phyloP scores from a whole-genome alignment of 2,888 invertebrate species.

The Nomada flava region DNA sequence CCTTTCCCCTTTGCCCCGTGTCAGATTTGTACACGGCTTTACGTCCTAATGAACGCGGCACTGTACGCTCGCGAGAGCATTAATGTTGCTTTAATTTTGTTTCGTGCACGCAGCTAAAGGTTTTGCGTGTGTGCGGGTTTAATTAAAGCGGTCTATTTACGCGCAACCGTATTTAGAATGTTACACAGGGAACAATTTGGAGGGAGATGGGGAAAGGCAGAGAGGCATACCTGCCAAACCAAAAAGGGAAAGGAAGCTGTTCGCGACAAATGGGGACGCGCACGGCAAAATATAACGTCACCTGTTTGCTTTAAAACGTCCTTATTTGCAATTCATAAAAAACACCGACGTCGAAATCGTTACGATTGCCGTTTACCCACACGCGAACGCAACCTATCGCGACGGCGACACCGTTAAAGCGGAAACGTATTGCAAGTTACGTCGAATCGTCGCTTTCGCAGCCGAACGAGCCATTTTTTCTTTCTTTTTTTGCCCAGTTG shows the following conservation, averaged over 20 bases:
- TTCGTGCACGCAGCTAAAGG: slow-evolving; percentile 19
- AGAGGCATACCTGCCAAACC: not conserved
- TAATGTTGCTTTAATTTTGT: slow-evolving; percentile 34
- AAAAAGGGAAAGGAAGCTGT: not conserved
- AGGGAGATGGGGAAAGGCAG: not conserved
- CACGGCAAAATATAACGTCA: not conserved
- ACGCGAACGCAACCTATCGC: slow-evolving; percentile 21
- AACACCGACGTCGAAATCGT: not conserved
- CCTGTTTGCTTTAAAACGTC: slow-evolving; percentile 30
- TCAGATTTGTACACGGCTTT: slow-evolving; percentile 25
- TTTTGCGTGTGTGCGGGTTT: slow-evolving; percentile 29
- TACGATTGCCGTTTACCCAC: slow-evolving; percentile 11
- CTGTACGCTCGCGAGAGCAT: slow-evolving; percentile 42
- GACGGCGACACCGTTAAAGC: not conserved
- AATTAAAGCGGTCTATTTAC: slow-evolving; percentile 59
- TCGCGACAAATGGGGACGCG: slow-evolving; percentile 16
- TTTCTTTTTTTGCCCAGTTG: not conserved
- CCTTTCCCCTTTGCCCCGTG: not conserved
- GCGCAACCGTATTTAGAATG: slow-evolving; percentile 34
- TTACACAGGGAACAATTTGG: not conserved
- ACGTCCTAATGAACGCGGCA: slow-evolving; percentile 33
- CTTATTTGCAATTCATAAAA: slow-evolving; percentile 33
- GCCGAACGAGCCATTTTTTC: not conserved
- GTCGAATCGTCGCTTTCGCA: slow-evolving; percentile 16
- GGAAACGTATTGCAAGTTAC: not conserved